A percentile compares a stretch with the other conserved stretches of the same genome.
Evolutionary conservation across 2,113 vertebrate genomes (phyloP).

Genomic region (Lampris incognitus): DNA sequence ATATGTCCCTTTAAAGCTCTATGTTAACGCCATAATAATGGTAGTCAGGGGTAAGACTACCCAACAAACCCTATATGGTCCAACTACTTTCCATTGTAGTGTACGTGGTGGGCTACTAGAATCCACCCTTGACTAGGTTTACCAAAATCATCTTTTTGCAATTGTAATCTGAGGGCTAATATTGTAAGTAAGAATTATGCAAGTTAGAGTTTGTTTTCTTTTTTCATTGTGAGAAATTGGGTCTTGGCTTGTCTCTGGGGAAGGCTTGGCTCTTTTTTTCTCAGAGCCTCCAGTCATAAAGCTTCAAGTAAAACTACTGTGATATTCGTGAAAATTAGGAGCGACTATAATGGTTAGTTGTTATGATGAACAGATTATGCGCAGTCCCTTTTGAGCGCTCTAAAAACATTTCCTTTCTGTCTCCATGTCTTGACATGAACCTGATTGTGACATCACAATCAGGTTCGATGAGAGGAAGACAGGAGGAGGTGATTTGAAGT

Average conservation of each 20-base stretch:
- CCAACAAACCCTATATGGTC: not conserved
- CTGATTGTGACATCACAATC: not conserved
- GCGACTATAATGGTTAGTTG: slow-evolving; percentile 30
- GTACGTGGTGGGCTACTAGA: not conserved
- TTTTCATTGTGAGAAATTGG: slow-evolving; percentile 26
- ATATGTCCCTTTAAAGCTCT: not conserved
- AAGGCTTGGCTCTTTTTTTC: slow-evolving; percentile 32
- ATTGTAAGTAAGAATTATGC: slow-evolving; percentile 4
- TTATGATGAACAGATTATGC: slow-evolving; percentile 29
- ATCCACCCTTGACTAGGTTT: slow-evolving; percentile 4
- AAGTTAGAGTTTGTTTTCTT: not conserved
- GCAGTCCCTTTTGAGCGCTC: slow-evolving; percentile 59
- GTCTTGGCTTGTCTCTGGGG: not conserved
- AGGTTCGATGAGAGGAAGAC: too few relatives aligned
- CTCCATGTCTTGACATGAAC: slow-evolving; percentile 9
- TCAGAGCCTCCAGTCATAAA: slow-evolving; percentile 69
- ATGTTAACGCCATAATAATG: not conserved
- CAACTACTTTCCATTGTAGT: not conserved
- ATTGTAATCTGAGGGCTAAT: not conserved
- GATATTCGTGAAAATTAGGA: slow-evolving; percentile 50
- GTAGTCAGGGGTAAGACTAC: not conserved
- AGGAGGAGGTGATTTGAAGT: slow-evolving; percentile 33
- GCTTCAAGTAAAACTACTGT: slow-evolving; percentile 79
- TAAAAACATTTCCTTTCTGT: slow-evolving; percentile 35
- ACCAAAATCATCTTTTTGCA: slow-evolving; percentile 2